phyloP scores from a whole-genome alignment of 2,113 vertebrate species.

The Abramis brama region DNA sequence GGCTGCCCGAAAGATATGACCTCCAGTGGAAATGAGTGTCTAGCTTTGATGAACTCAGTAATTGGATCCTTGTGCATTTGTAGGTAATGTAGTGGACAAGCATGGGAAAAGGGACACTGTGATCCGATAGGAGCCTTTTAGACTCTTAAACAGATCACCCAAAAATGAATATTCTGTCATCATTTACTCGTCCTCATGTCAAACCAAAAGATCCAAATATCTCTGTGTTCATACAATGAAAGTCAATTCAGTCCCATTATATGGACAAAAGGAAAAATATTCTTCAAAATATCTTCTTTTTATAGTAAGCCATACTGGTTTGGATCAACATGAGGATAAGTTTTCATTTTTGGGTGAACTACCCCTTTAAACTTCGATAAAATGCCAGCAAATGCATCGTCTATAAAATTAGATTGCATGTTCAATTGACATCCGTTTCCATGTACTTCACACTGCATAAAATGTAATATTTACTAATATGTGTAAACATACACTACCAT shows the following conservation, averaged over 20 bases:
- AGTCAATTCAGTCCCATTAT: background rate
- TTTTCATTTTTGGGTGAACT: background rate
- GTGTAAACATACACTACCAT: too few species aligned
- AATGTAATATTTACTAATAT: too few species aligned
- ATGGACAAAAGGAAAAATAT: background rate
- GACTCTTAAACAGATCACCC: background rate
- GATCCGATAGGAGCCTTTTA: background rate
- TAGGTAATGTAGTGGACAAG: background rate
- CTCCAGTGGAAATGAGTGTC: slow-evolving; percentile 32
- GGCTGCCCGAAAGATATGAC: slow-evolving; percentile 19
- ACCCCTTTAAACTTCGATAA: background rate
- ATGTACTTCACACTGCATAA: too few species aligned
- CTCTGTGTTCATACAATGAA: background rate
- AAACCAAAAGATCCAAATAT: background rate
- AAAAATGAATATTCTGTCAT: background rate
- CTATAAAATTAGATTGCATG: background rate
- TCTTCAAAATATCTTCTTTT: too few species aligned
- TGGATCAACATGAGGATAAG: background rate
- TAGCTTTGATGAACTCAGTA: slow-evolving; percentile 49
- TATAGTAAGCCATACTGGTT: background rate
- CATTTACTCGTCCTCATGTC: background rate
- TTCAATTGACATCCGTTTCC: too few species aligned
- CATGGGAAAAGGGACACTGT: slow-evolving; percentile 25
- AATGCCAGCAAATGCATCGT: background rate
- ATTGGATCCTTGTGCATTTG: slow-evolving; percentile 48